These are phyloP conservation scores for Syngnathus scovelli DNA, from an alignment of 2,113 vertebrate species.

Conservation along the genomic window DNA sequence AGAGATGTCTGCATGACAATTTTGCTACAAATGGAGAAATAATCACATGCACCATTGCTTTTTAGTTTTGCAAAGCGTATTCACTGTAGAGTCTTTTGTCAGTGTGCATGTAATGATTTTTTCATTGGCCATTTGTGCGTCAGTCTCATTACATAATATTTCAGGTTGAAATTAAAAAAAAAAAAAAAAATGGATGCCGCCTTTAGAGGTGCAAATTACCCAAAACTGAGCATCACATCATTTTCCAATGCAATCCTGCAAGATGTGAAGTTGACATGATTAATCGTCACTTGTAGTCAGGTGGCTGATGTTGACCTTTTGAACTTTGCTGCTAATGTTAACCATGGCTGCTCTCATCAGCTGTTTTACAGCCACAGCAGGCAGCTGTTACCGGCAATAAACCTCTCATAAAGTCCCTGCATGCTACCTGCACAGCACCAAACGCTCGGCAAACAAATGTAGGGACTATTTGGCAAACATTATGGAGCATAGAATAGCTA, in stretches of 20 bases:
- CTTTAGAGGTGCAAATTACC: conserved; percentile 14
- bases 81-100: background rate
- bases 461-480: background rate
- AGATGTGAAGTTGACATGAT: too few species aligned
- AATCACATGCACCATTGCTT: background rate
- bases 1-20: background rate
- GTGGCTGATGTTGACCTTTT: background rate
- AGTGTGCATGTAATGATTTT: conserved; percentile 9
- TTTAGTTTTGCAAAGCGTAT: background rate
- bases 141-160: conserved; percentile 19
- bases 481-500: conserved; percentile 3
- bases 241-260: too few species aligned
- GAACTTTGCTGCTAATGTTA: conserved; percentile 1
- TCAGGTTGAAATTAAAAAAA: conserved; percentile 13
- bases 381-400: conserved; percentile 4
- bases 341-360: background rate
- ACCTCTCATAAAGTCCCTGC: conserved; percentile 1
- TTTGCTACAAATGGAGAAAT: background rate
- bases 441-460: background rate
- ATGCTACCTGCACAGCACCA: conserved; percentile 5
- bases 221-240: background rate
- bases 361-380: conserved; percentile 6
- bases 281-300: too few species aligned
- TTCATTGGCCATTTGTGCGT: conserved; percentile 13
- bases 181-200: background rate